These are phyloP conservation scores for Lycaon pictus DNA, from an alignment of 2,113 vertebrate species.

Conservation along the genomic window DNA sequence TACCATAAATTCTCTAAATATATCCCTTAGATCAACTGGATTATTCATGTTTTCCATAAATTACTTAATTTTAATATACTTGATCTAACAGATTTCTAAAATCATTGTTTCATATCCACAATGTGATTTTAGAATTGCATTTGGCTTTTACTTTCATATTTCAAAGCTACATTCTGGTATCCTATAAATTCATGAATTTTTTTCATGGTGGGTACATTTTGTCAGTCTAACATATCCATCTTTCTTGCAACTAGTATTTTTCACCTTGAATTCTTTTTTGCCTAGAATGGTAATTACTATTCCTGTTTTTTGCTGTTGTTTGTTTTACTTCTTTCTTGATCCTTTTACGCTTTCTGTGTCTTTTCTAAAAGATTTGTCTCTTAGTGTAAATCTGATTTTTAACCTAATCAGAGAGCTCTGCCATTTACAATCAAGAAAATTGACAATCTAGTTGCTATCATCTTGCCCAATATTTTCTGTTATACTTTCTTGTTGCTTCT, in stretches of 20 bases:
- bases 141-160: not conserved
- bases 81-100: not conserved
- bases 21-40: not conserved
- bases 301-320: not conserved
- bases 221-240: not conserved
- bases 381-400: not conserved
- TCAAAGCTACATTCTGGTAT: not conserved
- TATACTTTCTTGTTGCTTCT: not conserved
- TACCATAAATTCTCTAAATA: not conserved
- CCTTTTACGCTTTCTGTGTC: not conserved
- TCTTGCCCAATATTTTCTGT: not conserved
- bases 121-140: not conserved
- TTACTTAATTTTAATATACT: not conserved
- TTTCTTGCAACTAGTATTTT: not conserved
- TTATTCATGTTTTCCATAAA: not conserved
- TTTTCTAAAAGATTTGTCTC: not conserved
- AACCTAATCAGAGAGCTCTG: not conserved
- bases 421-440: not conserved
- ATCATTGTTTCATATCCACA: not conserved
- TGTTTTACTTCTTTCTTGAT: not conserved
- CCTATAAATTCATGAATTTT: not conserved
- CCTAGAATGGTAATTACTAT: not conserved
- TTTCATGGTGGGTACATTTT: not conserved
- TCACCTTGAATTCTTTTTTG: not conserved
- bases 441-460: not conserved